These are phyloP conservation scores for Oxyruncus cristatus DNA, from an alignment of 2,113 vertebrate species.

Conservation along the genomic window DNA sequence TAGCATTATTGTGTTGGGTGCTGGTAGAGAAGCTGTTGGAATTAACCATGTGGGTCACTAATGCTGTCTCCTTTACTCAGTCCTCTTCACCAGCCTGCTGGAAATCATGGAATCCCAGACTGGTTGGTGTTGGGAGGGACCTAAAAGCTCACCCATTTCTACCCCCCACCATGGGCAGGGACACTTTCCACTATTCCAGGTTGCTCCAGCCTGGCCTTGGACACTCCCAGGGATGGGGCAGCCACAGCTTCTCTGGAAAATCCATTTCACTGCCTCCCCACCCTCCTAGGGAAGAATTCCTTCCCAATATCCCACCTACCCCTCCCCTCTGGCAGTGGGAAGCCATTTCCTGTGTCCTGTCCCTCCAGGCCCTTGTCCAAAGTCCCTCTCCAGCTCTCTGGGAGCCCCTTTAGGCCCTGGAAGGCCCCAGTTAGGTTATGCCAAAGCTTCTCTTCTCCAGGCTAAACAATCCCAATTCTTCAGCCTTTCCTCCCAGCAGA, in stretches of 20 bases:
- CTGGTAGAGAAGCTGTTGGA: neutral
- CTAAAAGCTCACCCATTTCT: neutral
- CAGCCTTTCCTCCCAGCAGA: neutral
- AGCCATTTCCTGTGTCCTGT: neutral
- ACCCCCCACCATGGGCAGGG: neutral
- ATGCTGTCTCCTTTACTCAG: neutral
- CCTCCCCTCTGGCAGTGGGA: neutral
- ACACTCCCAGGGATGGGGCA: neutral
- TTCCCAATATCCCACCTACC: fast-evolving
- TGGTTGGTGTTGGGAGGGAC: neutral
- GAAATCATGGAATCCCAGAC: neutral
- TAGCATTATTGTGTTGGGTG: neutral
- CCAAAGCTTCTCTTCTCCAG: neutral
- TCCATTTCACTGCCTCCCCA: fast-evolving
- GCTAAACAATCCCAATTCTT: neutral
- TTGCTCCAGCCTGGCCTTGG: neutral
- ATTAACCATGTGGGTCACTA: neutral
- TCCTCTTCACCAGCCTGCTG: neutral
- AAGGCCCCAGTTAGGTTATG: neutral
- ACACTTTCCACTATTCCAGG: neutral
- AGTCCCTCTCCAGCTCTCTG: fast-evolving
- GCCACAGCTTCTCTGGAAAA: neutral
- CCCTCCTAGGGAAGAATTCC: neutral
- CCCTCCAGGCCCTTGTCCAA: neutral
- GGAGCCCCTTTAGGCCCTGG: neutral